Evolutionary conservation across 2,888 invertebrate species (phyloP).

Genomic region (Villa cingulata): DNA sequence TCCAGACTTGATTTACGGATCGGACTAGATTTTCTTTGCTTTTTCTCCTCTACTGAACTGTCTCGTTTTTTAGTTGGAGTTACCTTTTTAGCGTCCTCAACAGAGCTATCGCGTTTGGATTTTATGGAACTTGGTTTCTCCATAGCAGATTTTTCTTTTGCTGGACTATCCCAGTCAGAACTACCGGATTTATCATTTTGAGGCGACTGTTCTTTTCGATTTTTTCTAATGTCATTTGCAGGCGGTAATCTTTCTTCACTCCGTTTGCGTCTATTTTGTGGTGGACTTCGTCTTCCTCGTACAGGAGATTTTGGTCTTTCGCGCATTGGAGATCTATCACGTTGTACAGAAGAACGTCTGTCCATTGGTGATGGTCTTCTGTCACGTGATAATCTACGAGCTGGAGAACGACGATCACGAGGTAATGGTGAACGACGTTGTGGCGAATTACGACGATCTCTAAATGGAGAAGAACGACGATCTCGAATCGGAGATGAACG

Average conservation of each 20-base stretch:
- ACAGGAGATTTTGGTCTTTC: constrained; percentile 17
- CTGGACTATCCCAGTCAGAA: constrained; percentile 22
- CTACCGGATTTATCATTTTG: constrained; percentile 20
- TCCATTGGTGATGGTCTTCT: not conserved
- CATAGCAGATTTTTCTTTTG: constrained; percentile 8
- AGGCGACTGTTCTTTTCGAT: constrained; percentile 1
- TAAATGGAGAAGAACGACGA: constrained; percentile 24
- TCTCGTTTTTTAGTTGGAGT: not conserved
- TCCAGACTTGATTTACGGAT: constrained; percentile 12
- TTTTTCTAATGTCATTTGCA: constrained; percentile 4
- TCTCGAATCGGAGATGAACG: constrained; percentile 15
- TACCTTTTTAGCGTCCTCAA: not conserved
- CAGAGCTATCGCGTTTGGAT: constrained; percentile 7
- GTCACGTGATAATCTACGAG: constrained; percentile 3
- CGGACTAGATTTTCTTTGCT: constrained; percentile 15
- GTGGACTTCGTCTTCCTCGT: constrained; percentile 10
- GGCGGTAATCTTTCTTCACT: not conserved
- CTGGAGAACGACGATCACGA: constrained; percentile 1
- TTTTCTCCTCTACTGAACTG: constrained; percentile 4
- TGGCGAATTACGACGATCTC: constrained; percentile 33
- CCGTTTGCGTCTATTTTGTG: constrained; percentile 5
- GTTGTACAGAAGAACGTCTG: constrained; percentile 1
- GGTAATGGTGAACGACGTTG: constrained; percentile 23
- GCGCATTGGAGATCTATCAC: constrained; percentile 21
- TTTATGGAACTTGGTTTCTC: constrained; percentile 14